Base-by-base conservation (phyloP, 2,888 invertebrate genomes). In the Antheraea assamensis region DNA sequence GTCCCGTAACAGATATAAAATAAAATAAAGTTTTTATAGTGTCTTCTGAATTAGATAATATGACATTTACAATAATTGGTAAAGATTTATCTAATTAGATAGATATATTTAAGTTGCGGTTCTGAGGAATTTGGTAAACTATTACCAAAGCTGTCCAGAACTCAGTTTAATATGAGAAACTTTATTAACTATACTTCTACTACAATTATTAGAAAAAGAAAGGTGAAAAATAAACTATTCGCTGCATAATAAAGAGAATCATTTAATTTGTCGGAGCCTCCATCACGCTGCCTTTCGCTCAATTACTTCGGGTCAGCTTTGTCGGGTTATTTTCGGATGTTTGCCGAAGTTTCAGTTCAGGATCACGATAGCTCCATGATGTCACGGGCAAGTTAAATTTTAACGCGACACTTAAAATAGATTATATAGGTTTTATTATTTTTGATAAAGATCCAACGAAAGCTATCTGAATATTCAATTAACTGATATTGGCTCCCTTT, bases 231-330 rank as follows among this genome's bases (percentile, higher is more conserved):
- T 35, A 68, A 31, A 35, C 35, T 68, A 68, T 68, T 68, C 27
- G 19, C 15, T 66, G 21, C 30, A 55, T 71, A 31, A 71, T 42
- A 58, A 71, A 58, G 58, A 24, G n/a, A 58, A 58, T 58, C 61
- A 55, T 35, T 35, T 58, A 71, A 71, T 71, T 71, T 58, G 71
- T n/a, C 35, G 35, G 27, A 58, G 71, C 58, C 71, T 68, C 35
- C 35, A 52, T 71, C 61, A 27, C 31, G 30, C 30, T n/a, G 71
- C n/a, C 71, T 35, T n/a, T 55, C 55, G 71, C 71, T 35, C 71
- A 71, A 71, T 71, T 71, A 71, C 58, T 58, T 19, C 58, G 58
- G 58, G 71, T 71, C 61, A 58, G 71, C 55, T 71, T 71, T 58
- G 71, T 52, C 55, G 71, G 68, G 35, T 68, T 35, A 68, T 35